Evolutionary conservation across 1,140 invertebrate species (phyloP), one percentile per base, ranked within the genome.

Genomic region (Amyelois transitella): DNA sequence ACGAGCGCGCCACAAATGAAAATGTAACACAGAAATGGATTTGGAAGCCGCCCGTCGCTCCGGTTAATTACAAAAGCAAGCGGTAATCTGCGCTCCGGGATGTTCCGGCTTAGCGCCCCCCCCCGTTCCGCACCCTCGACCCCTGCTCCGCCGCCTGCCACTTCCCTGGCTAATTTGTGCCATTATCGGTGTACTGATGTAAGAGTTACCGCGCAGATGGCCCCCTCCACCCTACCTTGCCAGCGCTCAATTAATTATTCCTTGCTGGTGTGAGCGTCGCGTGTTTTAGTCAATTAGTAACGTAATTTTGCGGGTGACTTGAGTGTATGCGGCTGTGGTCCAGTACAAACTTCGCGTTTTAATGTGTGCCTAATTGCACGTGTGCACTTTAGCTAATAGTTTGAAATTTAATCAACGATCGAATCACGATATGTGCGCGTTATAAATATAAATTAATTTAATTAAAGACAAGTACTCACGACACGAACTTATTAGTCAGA

Each of bases 221-320:
- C 78, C 74, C 68, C 69, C 70, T 38, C 58, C 62, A 52, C 45
- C 65, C 64, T 54, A 68, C 74, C 69, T 69, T 70, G 62, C 82
- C 77, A 67, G 70, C 64, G 72, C 82, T 82, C 83, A 84, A 86
- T 87, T 87, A 87, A 87, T 87, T 87, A 87, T 85, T 87, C 81
- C 72, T 77, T 66, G 77, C 84, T 78, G 84, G 81, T 84, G 84
- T 85, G 80, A 85, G 81, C 76, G 81, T 87, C 84, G 84, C 84
- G 81, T 85, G 84, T 87, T 87, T 87, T 82, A 87, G 79, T 87
- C 84, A 87, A 87, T 87, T 87, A 87, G 81, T 87, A 87, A 87
- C 80, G 84, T 87, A 87, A 87, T 87, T 87, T 87, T 87, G 83
- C 80, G 84, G 81, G 75, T 84, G 78, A 85, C 80, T 87, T 81